Conservation (phyloP, 2,797 vertebrate genomes). For the Chromis chromis region DNA sequence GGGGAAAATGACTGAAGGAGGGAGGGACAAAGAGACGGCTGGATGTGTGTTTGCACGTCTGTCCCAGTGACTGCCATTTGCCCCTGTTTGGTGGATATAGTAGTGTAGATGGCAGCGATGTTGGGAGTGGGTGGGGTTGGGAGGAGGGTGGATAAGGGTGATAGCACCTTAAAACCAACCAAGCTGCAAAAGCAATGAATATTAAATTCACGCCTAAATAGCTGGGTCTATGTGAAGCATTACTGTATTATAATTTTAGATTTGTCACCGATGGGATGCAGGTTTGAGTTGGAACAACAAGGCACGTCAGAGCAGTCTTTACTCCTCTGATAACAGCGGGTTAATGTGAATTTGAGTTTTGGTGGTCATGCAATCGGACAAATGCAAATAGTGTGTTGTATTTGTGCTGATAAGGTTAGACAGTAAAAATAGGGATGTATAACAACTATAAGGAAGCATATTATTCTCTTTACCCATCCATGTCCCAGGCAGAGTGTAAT, state of each 20-base stretch:
- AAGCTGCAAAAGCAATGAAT: conserved; percentile 89
- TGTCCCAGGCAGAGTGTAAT: conserved; percentile 74
- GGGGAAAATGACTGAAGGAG: conserved; percentile 73
- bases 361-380: conserved; percentile 54
- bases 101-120: conserved; percentile 74
- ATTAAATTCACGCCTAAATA: conserved; percentile 88
- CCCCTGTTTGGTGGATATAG: conserved; percentile 77
- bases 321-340: conserved; percentile 65
- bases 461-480: conserved; percentile 71
- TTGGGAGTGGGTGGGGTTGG: conserved; percentile 82
- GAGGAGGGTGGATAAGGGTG: conserved; percentile 83
- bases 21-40: conserved; percentile 76
- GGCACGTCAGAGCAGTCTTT: conserved; percentile 73
- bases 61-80: conserved; percentile 78
- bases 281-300: conserved; percentile 82
- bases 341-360: conserved; percentile 52
- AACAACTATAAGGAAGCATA: conserved; percentile 63
- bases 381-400: conserved; percentile 65
- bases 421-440: conserved; percentile 60
- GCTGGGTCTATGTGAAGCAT: conserved; percentile 85
- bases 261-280: conserved; percentile 83
- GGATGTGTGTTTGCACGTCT: conserved; percentile 66
- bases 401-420: conserved; percentile 68
- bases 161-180: conserved; percentile 88
- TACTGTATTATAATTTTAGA: conserved; percentile 87